Base-by-base conservation (phyloP, 2,888 invertebrate species). In the Abrostola tripartita region DNA sequence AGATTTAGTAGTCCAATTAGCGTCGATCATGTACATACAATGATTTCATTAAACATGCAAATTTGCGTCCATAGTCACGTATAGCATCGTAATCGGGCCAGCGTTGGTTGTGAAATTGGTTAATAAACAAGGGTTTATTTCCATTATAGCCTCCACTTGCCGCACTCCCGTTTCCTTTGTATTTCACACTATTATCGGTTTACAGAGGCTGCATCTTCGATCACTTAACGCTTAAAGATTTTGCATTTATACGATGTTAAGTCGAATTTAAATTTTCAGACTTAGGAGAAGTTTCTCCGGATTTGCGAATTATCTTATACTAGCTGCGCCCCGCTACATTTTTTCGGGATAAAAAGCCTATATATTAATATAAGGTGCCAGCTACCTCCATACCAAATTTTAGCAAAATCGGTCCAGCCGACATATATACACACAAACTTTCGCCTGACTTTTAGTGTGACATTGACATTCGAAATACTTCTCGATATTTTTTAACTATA, bases 21-120 rank as follows among this genome's bases (percentile, higher is more conserved):
- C 80, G 83, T 81, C 80, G 86, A 85, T 88, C 87, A 86, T 86
- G 87, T 86, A 86, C 88, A 89, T 84, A 86, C 89, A 88, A 90
- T 91, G 89, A 91, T 90, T 91, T 89, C 90, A 91, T 90, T 90
- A 88, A 89, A 88, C 88, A 90, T 91, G 91, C 88, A 91, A 91
- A 92, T 92, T 87, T 86, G 82, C 78, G 76, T 75, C 65, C 80
- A 79, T 79, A 83, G 81, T 74, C 84, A 81, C 82, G 86, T 84
- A 85, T 79, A 85, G 84, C 80, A 80, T 81, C 74, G 84, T 85
- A 83, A 87, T 86, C 81, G 83, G 75, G 68, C 64, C 65, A 63
- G 61, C 66, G 68, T 61, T 71, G 70, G 64, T 63, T 79, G 65
- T 82, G 74, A 78, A 81, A 84, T 82, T 79, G 81, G 78, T 78